These are phyloP conservation scores for Phoxinus phoxinus DNA, from an alignment of 2,113 vertebrate genomes.

Conservation along the genomic window DNA sequence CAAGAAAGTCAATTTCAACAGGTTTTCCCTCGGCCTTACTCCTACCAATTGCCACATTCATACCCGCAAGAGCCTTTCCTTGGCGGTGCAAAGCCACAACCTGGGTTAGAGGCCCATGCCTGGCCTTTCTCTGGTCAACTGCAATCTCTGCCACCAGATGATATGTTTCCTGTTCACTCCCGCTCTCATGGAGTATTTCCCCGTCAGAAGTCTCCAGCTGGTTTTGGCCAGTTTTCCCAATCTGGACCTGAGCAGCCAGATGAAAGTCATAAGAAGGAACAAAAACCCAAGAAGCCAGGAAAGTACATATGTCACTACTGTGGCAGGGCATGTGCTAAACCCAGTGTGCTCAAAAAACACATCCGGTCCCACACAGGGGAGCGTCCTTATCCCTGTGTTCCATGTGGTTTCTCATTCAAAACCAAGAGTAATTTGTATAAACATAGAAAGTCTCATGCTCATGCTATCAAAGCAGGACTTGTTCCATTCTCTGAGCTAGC, in stretches of 20 bases:
- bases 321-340: slow-evolving; percentile 96
- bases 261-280: slow-evolving; percentile 93
- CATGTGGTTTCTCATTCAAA: slow-evolving; percentile 98
- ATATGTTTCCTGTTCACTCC: slow-evolving; percentile 87
- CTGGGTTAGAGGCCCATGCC: slow-evolving; percentile 87
- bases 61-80: slow-evolving; percentile 91
- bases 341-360: slow-evolving; percentile 98
- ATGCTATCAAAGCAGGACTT: slow-evolving; percentile 97
- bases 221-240: slow-evolving; percentile 91
- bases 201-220: slow-evolving; percentile 89
- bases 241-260: slow-evolving; percentile 87
- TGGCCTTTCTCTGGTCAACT: slow-evolving; percentile 91
- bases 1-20: slow-evolving; percentile 85
- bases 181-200: slow-evolving; percentile 86
- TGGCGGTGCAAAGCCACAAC: slow-evolving; percentile 88
- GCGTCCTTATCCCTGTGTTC: slow-evolving; percentile 93
- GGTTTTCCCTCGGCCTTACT: slow-evolving; percentile 81
- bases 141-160: slow-evolving; percentile 85
- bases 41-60: slow-evolving; percentile 86
- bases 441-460: slow-evolving; percentile 97
- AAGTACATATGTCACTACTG: slow-evolving; percentile 98
- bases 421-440: slow-evolving; percentile 99
- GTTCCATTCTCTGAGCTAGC: slow-evolving; percentile 92
- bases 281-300: slow-evolving; percentile 96
- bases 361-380: slow-evolving; percentile 98